A percentile compares a stretch with the other conserved stretches of the same genome.
Conservation (phyloP, 2,797 vertebrate genomes). For the Acanthurus leucopareius region DNA sequence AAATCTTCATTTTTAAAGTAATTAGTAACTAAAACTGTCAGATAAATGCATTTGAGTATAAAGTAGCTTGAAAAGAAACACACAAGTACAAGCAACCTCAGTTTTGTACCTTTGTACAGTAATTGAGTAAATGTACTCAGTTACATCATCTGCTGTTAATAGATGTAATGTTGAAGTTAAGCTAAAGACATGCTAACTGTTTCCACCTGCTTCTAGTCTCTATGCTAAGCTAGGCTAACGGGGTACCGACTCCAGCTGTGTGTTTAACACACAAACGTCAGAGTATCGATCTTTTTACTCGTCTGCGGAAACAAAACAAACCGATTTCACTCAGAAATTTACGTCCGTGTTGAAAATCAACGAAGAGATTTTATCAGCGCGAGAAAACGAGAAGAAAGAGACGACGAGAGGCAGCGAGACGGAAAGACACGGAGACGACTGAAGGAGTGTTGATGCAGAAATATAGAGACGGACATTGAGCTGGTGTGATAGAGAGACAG, state of each 20-base stretch:
- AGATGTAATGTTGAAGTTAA: neutral
- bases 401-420: constrained; percentile 29
- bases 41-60: too few species aligned
- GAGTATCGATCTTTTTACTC: neutral
- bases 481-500: constrained; percentile 42
- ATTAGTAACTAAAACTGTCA: too few species aligned
- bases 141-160: neutral
- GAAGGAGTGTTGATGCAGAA: constrained; percentile 32
- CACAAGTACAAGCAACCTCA: too few species aligned
- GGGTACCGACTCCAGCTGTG: neutral
- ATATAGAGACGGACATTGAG: constrained; percentile 49
- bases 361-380: constrained; percentile 21
- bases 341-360: too few species aligned
- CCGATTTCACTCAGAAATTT: too few species aligned
- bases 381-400: constrained; percentile 8
- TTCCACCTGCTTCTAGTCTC: neutral
- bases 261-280: neutral
- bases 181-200: neutral
- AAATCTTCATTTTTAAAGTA: too few species aligned
- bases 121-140: neutral
- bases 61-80: too few species aligned
- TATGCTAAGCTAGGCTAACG: neutral
- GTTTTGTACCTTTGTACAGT: neutral
- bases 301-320: neutral
- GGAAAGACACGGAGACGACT: constrained; percentile 23